These are phyloP conservation scores for Synanthedon formicaeformis DNA, from an alignment of 2,888 invertebrate species.

Conservation along the genomic window DNA sequence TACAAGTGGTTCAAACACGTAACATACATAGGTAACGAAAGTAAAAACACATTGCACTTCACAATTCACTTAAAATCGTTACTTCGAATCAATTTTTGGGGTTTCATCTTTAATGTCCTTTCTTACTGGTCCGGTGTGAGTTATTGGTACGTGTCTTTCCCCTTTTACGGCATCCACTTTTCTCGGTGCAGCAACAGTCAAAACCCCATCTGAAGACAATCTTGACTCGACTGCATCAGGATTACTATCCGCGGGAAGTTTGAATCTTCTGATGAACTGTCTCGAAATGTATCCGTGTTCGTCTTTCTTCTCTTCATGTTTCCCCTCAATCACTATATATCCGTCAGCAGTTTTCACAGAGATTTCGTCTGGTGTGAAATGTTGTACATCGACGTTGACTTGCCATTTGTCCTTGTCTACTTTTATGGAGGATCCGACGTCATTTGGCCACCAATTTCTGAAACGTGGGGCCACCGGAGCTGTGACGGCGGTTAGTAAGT, in stretches of 20 bases:
- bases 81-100: slow-evolving; percentile 9
- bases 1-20: too few relatives aligned
- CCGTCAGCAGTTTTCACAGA: slow-evolving; percentile 79
- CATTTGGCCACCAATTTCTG: slow-evolving; percentile 47
- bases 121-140: slow-evolving; percentile 69
- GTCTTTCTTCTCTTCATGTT: slow-evolving; percentile 83
- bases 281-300: slow-evolving; percentile 80
- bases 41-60: not conserved
- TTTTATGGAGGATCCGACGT: slow-evolving; percentile 60
- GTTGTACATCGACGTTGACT: slow-evolving; percentile 80
- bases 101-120: slow-evolving; percentile 27
- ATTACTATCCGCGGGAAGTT: slow-evolving; percentile 78
- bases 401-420: slow-evolving; percentile 71
- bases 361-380: slow-evolving; percentile 82
- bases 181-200: slow-evolving; percentile 75
- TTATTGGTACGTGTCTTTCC: slow-evolving; percentile 69
- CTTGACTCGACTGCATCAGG: slow-evolving; percentile 78
- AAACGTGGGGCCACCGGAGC: slow-evolving; percentile 31
- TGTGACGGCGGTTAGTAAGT: slow-evolving; percentile 32
- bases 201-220: slow-evolving; percentile 82
- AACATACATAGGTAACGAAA: too few relatives aligned
- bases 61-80: not conserved
- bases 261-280: slow-evolving; percentile 79
- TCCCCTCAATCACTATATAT: slow-evolving; percentile 78
- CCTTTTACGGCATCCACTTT: slow-evolving; percentile 33